Percentiles rank a stretch among this genome's conserved stretches.
Conservation (phyloP, 2,797 vertebrate species). For the Eospalax fontanierii region DNA sequence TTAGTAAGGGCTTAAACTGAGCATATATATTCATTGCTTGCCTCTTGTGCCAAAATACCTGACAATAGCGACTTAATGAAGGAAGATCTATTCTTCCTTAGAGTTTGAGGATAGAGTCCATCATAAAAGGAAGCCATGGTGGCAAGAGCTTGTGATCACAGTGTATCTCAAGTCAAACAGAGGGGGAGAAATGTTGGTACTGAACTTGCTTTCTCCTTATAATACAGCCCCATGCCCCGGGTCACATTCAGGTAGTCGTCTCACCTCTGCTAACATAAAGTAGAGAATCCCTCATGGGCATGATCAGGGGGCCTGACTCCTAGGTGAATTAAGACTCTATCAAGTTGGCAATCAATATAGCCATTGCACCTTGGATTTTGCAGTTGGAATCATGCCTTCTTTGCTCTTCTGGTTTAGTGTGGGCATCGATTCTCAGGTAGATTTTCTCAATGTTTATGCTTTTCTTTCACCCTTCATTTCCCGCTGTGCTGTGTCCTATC, state of each 20-base stretch:
- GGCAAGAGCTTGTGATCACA: neutral
- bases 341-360: neutral
- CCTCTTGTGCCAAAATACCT: neutral
- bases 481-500: fast-evolving
- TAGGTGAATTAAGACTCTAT: neutral
- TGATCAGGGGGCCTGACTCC: neutral
- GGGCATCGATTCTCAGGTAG: neutral
- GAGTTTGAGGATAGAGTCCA: no score
- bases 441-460: neutral
- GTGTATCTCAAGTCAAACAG: neutral
- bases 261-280: neutral
- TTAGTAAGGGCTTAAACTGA: neutral
- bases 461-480: neutral
- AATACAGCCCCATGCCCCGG: no score
- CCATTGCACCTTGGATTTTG: neutral
- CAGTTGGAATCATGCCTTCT: neutral
- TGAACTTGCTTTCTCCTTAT: neutral
- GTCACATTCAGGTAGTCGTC: neutral
- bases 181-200: neutral
- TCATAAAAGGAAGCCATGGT: neutral
- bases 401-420: neutral
- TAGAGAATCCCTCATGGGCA: no score
- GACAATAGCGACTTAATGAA: neutral
- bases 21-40: neutral
- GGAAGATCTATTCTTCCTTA: neutral